These are phyloP conservation scores for Heliconius ethilla DNA, from an alignment of 2,888 invertebrate species.

Conservation along the genomic window DNA sequence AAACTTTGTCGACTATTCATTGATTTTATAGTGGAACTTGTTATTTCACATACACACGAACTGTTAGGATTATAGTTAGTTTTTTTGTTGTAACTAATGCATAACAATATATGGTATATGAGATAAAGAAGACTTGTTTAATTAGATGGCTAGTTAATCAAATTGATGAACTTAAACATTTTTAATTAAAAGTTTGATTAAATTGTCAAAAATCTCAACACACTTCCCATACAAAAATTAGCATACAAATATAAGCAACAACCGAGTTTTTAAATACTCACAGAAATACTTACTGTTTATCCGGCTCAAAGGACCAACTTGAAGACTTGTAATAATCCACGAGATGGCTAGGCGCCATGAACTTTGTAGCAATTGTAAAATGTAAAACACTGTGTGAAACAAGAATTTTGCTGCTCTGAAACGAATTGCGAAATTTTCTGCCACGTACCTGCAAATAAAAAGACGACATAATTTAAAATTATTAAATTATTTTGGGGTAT, in stretches of 20 bases:
- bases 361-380: conserved; percentile 61
- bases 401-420: conserved; percentile 30
- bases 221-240: background rate
- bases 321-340: conserved; percentile 52
- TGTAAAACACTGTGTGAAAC: conserved; percentile 45
- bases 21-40: conserved; percentile 30
- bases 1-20: conserved; percentile 40
- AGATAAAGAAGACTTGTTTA: background rate
- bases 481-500: background rate
- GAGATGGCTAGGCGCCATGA: conserved; percentile 50
- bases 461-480: background rate
- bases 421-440: conserved; percentile 18
- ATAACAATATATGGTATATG: background rate
- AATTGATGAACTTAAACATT: background rate
- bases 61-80: background rate
- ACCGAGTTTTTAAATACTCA: conserved; percentile 22
- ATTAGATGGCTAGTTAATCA: background rate
- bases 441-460: conserved; percentile 56
- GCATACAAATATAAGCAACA: conserved; percentile 12
- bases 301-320: conserved; percentile 55
- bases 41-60: background rate
- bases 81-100: background rate
- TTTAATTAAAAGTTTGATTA: background rate
- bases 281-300: conserved; percentile 46
- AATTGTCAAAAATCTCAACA: background rate